These are phyloP conservation scores for Augiades crinisus DNA, from an alignment of 2,888 invertebrate species.

Conservation along the genomic window DNA sequence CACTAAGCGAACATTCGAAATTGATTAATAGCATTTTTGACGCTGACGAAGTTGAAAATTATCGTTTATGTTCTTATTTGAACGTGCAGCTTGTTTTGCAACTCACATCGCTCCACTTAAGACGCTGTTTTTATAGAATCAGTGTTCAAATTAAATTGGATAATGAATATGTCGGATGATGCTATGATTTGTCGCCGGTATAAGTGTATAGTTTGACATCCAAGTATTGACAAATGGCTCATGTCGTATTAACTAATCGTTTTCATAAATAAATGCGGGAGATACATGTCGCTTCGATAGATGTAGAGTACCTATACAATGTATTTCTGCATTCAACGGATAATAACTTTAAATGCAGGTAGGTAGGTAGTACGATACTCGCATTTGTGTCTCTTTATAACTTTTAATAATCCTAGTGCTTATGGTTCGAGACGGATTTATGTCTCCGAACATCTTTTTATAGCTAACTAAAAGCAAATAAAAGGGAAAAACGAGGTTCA, in stretches of 20 bases:
- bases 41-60: conserved; percentile 11
- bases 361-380: neutral
- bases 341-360: neutral
- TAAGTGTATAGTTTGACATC: conserved; percentile 12
- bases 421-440: too few relatives aligned
- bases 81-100: conserved; percentile 7
- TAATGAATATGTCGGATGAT: conserved; percentile 10
- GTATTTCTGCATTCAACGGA: neutral
- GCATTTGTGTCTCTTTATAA: neutral
- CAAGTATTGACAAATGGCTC: conserved; percentile 14
- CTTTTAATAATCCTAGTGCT: neutral
- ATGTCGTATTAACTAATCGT: conserved; percentile 10
- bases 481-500: neutral
- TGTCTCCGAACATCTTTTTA: neutral
- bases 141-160: conserved; percentile 18
- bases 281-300: conserved; percentile 1
- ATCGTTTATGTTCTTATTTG: conserved; percentile 4
- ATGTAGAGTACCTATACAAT: conserved; percentile 5
- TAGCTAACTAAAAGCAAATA: conserved; percentile 1
- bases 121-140: conserved; percentile 12
- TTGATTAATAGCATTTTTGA: conserved; percentile 9
- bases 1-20: too few relatives aligned
- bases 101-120: neutral
- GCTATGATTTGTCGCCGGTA: conserved; percentile 21
- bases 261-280: conserved; percentile 9